Base-by-base conservation (phyloP, 2,113 vertebrate species). In the Pipa parva region DNA sequence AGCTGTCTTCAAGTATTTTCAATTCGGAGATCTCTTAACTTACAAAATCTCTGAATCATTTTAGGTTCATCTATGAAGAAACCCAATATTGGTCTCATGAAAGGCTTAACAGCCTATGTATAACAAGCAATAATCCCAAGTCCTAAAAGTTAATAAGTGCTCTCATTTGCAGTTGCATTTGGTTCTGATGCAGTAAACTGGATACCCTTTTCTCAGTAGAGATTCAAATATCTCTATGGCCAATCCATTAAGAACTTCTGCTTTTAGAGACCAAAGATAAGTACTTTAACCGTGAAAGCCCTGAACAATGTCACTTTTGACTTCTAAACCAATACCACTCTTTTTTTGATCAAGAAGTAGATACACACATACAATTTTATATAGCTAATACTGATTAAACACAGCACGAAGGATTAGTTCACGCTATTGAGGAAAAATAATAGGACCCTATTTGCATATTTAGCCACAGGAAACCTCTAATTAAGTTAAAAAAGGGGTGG, bases 311-410 rank as follows among this genome's bases (percentile, higher is more conserved):
- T 81, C 88, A 87, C 90, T 86, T 87, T 90, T 84, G 88, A 88
- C 90, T 92, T 92, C 89, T 92, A 89, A 91, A 91, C 89, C 89
- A 85, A 92, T 91, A 92, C 84, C 89, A 90, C 87, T 92, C 91
- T 86, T 88, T 88, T 86, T 91, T 90, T 86, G 87, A 89, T 86
- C 85, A 84, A 90, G 88, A 92, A 94, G 90, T 94, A 95, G 90
- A 90, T 90, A 93, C 89, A 93, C 87, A 87, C 88, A 87, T 83
- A 88, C 92, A 91, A 88, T 93, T 92, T 92, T 92, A 94, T 89
- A 93, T 88, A 93, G 92, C 92, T 91, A 90, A 92, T 92, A 94
- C 88, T 92, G 93, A 91, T 89, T 93, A 91, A 91, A 92, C 89
- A 94, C 86, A 87, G 90, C 91, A 92, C 88, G 84, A 91, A 89